These are phyloP conservation scores for Hydraecia micacea DNA, from an alignment of 2,888 invertebrate species.

Conservation along the genomic window DNA sequence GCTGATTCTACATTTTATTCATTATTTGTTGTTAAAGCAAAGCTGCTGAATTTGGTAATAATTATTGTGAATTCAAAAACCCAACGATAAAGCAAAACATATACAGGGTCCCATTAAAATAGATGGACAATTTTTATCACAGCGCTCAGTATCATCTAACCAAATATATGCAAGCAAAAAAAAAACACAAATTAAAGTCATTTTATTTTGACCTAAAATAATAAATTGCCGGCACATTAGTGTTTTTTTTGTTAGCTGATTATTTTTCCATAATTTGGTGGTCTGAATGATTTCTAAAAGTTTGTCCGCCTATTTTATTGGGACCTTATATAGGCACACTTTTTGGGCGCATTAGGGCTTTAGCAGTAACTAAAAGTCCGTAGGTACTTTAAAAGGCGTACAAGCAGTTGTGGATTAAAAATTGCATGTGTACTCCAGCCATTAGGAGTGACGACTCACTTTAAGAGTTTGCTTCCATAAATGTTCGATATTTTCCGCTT, in stretches of 20 bases:
- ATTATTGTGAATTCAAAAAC: background rate
- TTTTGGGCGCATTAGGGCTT: background rate
- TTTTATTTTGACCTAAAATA: too few species aligned
- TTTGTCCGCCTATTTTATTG: too few species aligned
- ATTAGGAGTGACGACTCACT: slow-evolving; percentile 6
- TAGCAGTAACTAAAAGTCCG: background rate
- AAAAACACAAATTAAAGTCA: too few species aligned
- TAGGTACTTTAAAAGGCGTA: background rate
- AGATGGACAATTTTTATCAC: too few species aligned
- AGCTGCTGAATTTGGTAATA: slow-evolving; percentile 9
- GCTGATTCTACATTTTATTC: background rate
- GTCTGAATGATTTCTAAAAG: too few species aligned
- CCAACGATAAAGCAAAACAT: background rate
- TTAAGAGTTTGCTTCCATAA: background rate
- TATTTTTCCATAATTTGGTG: too few species aligned
- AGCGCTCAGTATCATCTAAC: too few species aligned
- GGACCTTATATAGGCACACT: background rate
- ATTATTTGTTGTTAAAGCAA: background rate
- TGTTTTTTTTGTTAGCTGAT: too few species aligned
- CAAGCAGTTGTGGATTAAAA: slow-evolving; percentile 7
- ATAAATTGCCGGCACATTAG: too few species aligned
- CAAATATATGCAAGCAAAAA: too few species aligned
- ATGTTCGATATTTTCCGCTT: slow-evolving; percentile 12
- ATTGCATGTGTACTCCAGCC: background rate
- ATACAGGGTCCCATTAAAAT: too few species aligned